Conservation (phyloP, 2,113 vertebrate genomes). For the Falco punctatus region DNA sequence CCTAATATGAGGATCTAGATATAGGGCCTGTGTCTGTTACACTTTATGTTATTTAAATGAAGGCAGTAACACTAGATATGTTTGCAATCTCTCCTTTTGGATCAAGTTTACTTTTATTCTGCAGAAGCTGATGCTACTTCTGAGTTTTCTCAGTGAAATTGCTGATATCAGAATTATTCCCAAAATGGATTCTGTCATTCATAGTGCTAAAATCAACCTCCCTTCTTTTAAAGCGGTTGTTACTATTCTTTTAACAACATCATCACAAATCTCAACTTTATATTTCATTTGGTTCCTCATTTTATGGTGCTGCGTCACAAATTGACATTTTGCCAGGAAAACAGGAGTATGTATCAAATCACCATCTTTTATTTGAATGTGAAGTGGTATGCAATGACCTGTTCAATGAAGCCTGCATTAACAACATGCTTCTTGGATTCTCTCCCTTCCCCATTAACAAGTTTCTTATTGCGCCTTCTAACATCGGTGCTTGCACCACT, state of each 20-base stretch:
- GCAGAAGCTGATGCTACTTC: background rate
- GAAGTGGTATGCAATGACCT: background rate
- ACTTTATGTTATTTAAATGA: background rate
- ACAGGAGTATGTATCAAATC: background rate
- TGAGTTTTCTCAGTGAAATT: background rate
- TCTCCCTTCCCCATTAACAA: background rate
- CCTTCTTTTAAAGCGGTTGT: background rate
- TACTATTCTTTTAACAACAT: background rate
- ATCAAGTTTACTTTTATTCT: background rate
- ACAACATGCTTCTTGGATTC: background rate
- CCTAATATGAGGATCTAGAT: background rate
- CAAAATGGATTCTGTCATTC: background rate
- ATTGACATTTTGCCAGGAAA: background rate
- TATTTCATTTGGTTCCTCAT: background rate
- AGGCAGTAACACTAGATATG: background rate
- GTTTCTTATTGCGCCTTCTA: background rate
- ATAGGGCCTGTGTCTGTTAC: background rate
- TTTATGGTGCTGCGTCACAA: background rate
- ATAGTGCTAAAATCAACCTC: background rate
- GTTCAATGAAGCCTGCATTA: background rate
- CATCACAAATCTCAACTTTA: background rate
- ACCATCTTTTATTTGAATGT: background rate
- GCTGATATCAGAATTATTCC: background rate
- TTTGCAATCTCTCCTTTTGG: background rate
- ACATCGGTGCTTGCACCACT: background rate